phyloP scores from a whole-genome alignment of 1,140 invertebrate genomes.

The Drosophila nigromelanica region DNA sequence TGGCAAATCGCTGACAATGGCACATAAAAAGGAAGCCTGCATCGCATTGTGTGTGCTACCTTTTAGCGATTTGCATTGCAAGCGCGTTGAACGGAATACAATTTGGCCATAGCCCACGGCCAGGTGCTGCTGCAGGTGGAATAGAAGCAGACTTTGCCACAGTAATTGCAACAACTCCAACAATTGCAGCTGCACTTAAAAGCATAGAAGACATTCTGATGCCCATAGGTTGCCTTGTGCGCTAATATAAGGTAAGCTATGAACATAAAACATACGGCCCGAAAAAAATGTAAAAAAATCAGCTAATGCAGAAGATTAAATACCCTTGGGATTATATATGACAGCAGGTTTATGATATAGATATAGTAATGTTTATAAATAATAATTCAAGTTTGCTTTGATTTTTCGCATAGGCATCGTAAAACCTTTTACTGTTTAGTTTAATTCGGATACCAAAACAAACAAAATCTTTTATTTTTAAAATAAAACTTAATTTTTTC shows the following conservation, averaged over 20 bases:
- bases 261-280: constrained; percentile 66
- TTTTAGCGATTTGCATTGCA: constrained; percentile 76
- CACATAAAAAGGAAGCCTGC: constrained; percentile 44
- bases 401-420: too few species aligned
- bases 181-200: constrained; percentile 70
- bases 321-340: background rate
- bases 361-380: too few species aligned
- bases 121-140: constrained; percentile 5
- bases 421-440: background rate
- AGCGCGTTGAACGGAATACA: constrained; percentile 73
- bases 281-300: constrained; percentile 55
- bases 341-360: too few species aligned
- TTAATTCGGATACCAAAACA: too few species aligned
- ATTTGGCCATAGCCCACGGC: constrained; percentile 68
- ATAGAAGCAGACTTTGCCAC: constrained; percentile 16
- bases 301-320: background rate
- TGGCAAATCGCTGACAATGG: constrained; percentile 79
- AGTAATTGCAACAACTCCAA: constrained; percentile 24
- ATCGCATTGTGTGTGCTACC: constrained; percentile 56
- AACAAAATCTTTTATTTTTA: too few species aligned
- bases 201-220: constrained; percentile 71
- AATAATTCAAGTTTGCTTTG: too few species aligned
- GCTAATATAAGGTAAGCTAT: constrained; percentile 75
- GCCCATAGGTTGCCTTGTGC: constrained; percentile 62
- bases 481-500: too few species aligned